Base-by-base conservation (phyloP, 1,140 invertebrate genomes). In the Cecropterus lyciades region DNA sequence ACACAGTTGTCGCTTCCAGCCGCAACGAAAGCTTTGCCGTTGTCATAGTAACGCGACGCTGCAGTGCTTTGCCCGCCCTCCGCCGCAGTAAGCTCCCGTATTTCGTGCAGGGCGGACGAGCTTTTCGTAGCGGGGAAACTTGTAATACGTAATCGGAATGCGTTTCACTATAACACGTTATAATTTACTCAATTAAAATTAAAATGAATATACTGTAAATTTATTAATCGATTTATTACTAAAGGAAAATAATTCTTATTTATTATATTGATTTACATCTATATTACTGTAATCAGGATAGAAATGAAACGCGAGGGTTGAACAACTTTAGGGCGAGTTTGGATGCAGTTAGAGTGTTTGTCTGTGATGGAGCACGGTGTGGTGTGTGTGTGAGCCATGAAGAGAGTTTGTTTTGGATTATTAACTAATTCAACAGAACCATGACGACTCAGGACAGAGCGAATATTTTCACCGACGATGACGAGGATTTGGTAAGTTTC, bases 401-500 rank as follows among this genome's bases (percentile, higher is more conserved):
- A 75, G 81, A 60, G 60, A 73, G 76, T 45, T 77, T 79, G 51
- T 65, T 69, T 55, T 65, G 69, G 65, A 71, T 72, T 64, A 52
- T 64, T 65, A 69, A 73, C 76, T 56, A 68, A 63, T 67, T 72
- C 69, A 56, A 75, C 57, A 70, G 43, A 75, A 75, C 73, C 70
- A 91, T 91, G 89, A 89, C 84, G 79, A 74, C 85, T 45, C 79
- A 86, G 71, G 85, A 87, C 57, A 70, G 81, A 75, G 79, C 74
- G 17, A 91, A 89, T 53, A 88, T 91, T 69, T 89, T 91, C 69
- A 65, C 85, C 0, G 89, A 91, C 40, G 85, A 91, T 52, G 87
- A 91, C 69, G 89, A 91, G 76, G 89, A 91, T 51, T 72, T 91
- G 87, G 89, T 91, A 72, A 79, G 88, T 55, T 69, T 70, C 52